A percentile compares a stretch with the other conserved stretches of the same genome.
phyloP scores from a whole-genome alignment of 2,888 invertebrate genomes.

The Germaria angustata region DNA sequence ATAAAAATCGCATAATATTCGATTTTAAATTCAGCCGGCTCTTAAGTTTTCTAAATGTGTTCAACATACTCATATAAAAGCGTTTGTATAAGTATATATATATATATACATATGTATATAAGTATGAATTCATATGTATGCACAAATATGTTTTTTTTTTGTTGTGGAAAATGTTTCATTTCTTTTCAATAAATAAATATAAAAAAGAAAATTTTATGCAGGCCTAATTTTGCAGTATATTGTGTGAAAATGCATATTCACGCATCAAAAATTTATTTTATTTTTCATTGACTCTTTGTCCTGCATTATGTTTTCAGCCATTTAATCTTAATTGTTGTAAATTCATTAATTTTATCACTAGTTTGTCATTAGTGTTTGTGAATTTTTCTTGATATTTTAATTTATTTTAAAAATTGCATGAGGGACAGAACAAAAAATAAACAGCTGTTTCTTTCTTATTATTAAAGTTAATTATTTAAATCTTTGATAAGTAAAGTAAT shows the following conservation, averaged over 20 bases:
- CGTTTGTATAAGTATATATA: too few species aligned
- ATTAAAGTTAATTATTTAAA: too few species aligned
- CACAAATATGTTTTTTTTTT: background rate
- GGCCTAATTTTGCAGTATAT: slow-evolving; percentile 34
- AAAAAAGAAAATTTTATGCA: slow-evolving; percentile 43
- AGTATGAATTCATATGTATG: background rate
- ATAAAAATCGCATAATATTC: background rate
- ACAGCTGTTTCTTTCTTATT: background rate
- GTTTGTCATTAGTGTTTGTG: slow-evolving; percentile 15
- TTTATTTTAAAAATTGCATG: too few species aligned
- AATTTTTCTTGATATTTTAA: background rate
- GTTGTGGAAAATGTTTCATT: background rate
- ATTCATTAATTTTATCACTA: slow-evolving; percentile 19
- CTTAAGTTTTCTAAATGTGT: too few species aligned
- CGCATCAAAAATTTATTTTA: background rate
- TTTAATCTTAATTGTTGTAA: slow-evolving; percentile 22
- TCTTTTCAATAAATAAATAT: slow-evolving; percentile 3
- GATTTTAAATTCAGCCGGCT: too few species aligned
- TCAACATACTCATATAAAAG: too few species aligned
- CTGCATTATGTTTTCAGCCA: slow-evolving; percentile 11
- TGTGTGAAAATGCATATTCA: slow-evolving; percentile 9
- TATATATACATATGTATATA: background rate
- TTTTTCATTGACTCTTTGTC: background rate
- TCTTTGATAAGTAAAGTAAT: too few species aligned
- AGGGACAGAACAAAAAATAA: too few species aligned